phyloP scores from a whole-genome alignment of 1,140 invertebrate genomes.

The Triops cancriformis region DNA sequence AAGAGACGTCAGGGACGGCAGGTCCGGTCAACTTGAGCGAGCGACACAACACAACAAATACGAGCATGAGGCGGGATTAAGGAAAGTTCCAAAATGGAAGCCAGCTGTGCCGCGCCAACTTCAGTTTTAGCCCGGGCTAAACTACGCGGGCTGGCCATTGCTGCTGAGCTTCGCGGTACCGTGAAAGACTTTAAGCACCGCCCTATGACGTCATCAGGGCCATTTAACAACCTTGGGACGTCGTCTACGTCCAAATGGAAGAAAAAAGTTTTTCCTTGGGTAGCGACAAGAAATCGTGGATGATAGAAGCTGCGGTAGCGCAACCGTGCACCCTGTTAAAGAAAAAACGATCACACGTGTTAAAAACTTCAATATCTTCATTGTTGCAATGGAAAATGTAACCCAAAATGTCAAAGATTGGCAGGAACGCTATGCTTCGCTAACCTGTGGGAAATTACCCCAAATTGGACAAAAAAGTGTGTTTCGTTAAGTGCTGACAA shows the following conservation, averaged over 20 bases:
- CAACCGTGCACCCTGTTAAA: too few species aligned
- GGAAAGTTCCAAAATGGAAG: conserved; percentile 2
- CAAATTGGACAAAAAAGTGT: too few species aligned
- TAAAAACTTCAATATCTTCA: neutral
- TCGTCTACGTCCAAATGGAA: neutral
- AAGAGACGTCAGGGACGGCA: conserved; percentile 9
- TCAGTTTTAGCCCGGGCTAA: neutral
- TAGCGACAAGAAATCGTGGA: neutral
- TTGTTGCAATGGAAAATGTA: too few species aligned
- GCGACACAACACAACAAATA: conserved; percentile 6
- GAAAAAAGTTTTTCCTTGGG: neutral
- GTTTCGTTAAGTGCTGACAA: too few species aligned
- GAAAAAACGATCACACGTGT: neutral
- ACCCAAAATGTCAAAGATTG: too few species aligned
- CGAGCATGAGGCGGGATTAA: neutral
- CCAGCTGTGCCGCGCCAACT: neutral
- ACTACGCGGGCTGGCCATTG: neutral
- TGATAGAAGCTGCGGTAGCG: too few species aligned
- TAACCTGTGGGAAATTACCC: too few species aligned
- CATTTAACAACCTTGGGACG: conserved; percentile 9
- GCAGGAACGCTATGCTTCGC: too few species aligned
- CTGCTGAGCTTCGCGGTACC: neutral
- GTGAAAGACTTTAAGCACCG: neutral
- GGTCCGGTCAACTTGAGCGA: neutral
- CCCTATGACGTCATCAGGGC: conserved; percentile 7